phyloP scores from a whole-genome alignment of 2,797 vertebrate species.

The Peromyscus melanophrys region DNA sequence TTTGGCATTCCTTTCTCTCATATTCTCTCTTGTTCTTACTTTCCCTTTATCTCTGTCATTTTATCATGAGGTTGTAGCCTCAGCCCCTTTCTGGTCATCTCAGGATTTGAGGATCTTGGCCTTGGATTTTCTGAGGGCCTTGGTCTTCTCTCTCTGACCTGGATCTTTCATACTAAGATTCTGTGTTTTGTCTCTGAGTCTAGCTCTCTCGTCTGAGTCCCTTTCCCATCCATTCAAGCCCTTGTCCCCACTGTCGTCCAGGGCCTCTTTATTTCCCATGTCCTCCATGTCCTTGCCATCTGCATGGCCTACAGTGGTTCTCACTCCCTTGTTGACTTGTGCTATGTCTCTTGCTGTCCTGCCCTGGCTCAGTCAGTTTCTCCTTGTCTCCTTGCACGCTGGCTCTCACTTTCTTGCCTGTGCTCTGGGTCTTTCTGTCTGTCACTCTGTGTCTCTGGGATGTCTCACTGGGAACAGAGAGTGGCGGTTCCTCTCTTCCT shows the following conservation, averaged over 20 bases:
- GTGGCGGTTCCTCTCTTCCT: background rate
- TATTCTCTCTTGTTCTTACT: background rate
- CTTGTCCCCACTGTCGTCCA: background rate
- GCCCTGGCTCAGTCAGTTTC: background rate
- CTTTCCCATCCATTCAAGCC: background rate
- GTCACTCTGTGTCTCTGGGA: background rate
- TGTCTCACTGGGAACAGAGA: constrained; percentile 12
- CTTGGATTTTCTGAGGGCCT: constrained; percentile 12
- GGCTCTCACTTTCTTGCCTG: background rate
- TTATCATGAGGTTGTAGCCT: background rate
- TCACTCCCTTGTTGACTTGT: constrained; percentile 16
- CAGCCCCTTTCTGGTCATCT: background rate
- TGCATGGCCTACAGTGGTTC: background rate
- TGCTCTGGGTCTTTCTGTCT: constrained; percentile 32
- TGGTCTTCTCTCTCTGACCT: constrained; percentile 26
- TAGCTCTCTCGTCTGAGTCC: background rate
- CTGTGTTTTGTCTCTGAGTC: constrained; percentile 23
- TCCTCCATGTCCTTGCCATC: background rate
- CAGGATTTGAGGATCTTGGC: background rate
- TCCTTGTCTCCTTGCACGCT: background rate
- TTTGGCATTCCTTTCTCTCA: background rate
- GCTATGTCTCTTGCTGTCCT: background rate
- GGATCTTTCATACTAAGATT: background rate
- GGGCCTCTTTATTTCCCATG: background rate
- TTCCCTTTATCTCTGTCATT: background rate